Percentiles rank a stretch among this genome's conserved stretches.
Conservation (phyloP, 2,113 vertebrate genomes). For the Laticauda colubrina region DNA sequence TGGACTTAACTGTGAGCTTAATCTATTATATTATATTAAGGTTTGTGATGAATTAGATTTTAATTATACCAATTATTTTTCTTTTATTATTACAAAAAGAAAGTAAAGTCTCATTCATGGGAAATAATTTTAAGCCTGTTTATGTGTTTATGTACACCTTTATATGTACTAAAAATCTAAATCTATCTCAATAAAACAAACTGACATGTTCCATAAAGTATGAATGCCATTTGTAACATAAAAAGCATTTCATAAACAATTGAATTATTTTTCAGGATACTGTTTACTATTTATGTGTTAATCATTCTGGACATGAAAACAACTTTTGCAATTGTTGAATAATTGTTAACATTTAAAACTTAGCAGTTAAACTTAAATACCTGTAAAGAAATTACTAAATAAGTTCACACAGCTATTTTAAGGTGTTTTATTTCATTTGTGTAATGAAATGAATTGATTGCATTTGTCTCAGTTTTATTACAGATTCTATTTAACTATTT, state of each 20-base stretch:
- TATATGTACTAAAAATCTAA: not conserved
- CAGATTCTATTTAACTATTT: not conserved
- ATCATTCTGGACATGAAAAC: slow-evolving; percentile 4
- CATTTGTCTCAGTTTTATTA: not conserved
- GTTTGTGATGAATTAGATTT: not conserved
- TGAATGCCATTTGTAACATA: not conserved
- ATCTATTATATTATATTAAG: not conserved
- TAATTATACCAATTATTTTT: not conserved
- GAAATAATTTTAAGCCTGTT: not conserved
- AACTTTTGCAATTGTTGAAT: slow-evolving; percentile 16
- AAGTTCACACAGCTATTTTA: not conserved
- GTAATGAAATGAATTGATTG: slow-evolving; percentile 6
- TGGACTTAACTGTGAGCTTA: not conserved
- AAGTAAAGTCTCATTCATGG: not conserved
- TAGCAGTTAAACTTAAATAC: not conserved
- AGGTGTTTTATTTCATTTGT: slow-evolving; percentile 21
- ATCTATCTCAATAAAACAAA: not conserved
- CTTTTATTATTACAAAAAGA: not conserved
- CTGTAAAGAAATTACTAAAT: not conserved
- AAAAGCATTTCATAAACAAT: not conserved
- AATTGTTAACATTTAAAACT: slow-evolving; percentile 12
- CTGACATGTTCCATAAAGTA: not conserved
- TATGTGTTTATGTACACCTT: not conserved
- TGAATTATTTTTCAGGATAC: not conserved
- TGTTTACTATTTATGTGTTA: not conserved